Conservation (phyloP, 1,140 invertebrate genomes). For the Choristoneura fumiferana region DNA sequence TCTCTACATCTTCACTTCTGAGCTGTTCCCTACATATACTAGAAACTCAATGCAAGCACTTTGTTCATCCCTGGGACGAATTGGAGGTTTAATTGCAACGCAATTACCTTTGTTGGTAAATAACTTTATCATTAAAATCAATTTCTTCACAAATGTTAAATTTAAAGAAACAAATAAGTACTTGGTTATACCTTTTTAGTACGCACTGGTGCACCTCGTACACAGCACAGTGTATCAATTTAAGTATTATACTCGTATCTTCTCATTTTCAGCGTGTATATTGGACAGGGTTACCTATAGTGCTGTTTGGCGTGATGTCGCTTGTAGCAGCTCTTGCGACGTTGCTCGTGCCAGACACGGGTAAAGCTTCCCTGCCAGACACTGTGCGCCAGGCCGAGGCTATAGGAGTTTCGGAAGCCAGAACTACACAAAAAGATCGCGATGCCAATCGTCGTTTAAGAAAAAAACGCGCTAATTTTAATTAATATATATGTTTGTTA, state of each 20-base stretch:
- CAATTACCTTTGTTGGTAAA: slow-evolving; percentile 79
- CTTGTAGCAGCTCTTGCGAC: slow-evolving; percentile 26
- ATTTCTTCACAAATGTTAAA: too few relatives aligned
- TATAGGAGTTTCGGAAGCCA: slow-evolving; percentile 3
- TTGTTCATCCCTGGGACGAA: slow-evolving; percentile 83
- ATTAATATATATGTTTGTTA: too few relatives aligned
- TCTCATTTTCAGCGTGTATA: slow-evolving; percentile 33
- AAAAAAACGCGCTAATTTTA: too few relatives aligned
- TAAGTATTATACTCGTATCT: too few relatives aligned
- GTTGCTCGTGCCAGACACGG: slow-evolving; percentile 30
- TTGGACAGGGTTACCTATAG: slow-evolving; percentile 34
- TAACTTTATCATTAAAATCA: too few relatives aligned
- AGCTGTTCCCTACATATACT: slow-evolving; percentile 84
- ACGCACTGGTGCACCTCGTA: too few relatives aligned
- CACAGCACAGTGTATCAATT: too few relatives aligned
- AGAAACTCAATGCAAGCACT: slow-evolving; percentile 81
- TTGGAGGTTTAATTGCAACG: slow-evolving; percentile 83
- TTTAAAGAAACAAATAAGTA: too few relatives aligned
- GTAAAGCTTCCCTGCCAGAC: slow-evolving; percentile 29
- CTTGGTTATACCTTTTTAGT: too few relatives aligned
- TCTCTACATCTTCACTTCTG: slow-evolving; percentile 83
- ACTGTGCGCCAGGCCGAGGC: slow-evolving; percentile 33
- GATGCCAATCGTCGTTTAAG: too few relatives aligned
- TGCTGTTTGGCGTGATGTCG: slow-evolving; percentile 30
- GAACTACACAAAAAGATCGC: too few relatives aligned